Evolutionary conservation across 2,113 vertebrate genomes (phyloP).

Genomic region (Sinosuthora webbiana): DNA sequence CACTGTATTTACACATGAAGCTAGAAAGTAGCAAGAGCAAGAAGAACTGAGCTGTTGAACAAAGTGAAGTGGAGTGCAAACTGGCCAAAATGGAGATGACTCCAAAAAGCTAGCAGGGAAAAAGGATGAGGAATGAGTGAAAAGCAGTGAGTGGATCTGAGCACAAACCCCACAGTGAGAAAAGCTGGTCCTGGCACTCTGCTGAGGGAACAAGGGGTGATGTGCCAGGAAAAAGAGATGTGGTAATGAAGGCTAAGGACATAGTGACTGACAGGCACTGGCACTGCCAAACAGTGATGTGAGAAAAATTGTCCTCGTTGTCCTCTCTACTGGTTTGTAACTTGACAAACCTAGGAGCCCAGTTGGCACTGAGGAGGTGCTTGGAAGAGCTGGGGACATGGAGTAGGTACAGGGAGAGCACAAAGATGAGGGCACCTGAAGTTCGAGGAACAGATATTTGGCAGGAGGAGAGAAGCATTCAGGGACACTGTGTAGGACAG

Average conservation of each 20-base stretch:
- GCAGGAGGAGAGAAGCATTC: background rate
- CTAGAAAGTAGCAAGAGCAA: background rate
- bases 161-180: background rate
- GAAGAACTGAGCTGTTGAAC: background rate
- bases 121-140: background rate
- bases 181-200: background rate
- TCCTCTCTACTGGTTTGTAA: background rate
- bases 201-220: background rate
- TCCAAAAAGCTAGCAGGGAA: background rate
- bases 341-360: background rate
- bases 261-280: background rate
- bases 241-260: background rate
- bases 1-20: background rate
- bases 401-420: background rate
- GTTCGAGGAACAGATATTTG: background rate
- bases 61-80: background rate
- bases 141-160: background rate
- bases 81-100: background rate
- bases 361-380: background rate
- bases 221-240: constrained; percentile 42
- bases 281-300: background rate
- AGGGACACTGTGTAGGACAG: background rate
- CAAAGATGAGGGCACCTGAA: background rate
- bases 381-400: background rate
- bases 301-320: background rate